These are phyloP conservation scores for Pelecanus crispus DNA, from an alignment of 2,113 vertebrate species.

Conservation along the genomic window DNA sequence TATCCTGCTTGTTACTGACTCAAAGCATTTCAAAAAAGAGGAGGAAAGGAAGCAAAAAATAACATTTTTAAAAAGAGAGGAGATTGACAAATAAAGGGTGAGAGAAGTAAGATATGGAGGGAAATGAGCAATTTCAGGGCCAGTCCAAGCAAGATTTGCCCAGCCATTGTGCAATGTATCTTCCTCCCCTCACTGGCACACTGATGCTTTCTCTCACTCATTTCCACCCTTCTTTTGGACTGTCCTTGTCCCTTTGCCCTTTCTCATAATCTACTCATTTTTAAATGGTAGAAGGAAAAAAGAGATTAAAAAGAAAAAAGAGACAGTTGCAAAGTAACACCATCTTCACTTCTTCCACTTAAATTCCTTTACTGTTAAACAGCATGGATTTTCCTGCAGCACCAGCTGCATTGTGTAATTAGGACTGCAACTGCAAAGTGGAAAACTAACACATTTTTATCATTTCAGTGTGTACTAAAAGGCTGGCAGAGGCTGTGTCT, in stretches of 20 bases:
- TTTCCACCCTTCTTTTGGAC: background rate
- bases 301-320: background rate
- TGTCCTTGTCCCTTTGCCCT: background rate
- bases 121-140: background rate
- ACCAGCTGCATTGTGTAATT: slow-evolving; percentile 23
- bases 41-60: background rate
- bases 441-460: slow-evolving; percentile 36
- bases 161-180: background rate
- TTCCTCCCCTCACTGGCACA: background rate
- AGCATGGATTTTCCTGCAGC: background rate
- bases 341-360: background rate
- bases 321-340: background rate
- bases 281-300: background rate
- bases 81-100: background rate
- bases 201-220: background rate
- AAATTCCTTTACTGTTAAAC: background rate
- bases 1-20: background rate
- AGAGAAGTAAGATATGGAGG: background rate
- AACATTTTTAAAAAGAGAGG: background rate
- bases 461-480: background rate
- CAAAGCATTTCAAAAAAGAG: background rate
- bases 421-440: background rate
- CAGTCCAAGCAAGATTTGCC: background rate
- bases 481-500: slow-evolving; percentile 1
- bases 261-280: background rate